Base-by-base conservation (phyloP, 2,113 vertebrate genomes). In the Parus major region DNA sequence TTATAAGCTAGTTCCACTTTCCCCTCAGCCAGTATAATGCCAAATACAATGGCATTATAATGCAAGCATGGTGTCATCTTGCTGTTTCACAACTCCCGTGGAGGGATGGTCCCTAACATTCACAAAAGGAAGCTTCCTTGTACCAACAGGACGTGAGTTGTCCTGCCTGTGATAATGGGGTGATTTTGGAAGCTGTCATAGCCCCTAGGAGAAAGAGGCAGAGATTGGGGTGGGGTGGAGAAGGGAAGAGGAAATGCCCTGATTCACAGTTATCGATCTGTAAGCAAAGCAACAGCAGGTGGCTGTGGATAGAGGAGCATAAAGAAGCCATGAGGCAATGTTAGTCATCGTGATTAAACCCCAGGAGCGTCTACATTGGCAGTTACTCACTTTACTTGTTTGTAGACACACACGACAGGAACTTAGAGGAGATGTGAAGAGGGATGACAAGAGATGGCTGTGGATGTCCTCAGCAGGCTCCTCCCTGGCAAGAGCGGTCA, bases 291-390 rank as follows among this genome's bases (percentile, higher is more conserved):
- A 84, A 23, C 47, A 92, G 77, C 92, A 96, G 94, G 92, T 94
- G 92, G 77, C 5, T 79, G 44, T 50, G 50, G 91, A 88, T 71
- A 93, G 61, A 61, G 4, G 31, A 95, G 44, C 46, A 61, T 27
- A 83, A 86, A 93, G 91, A 89, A 95, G 86, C 89, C 83, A 87
- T 82, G 78, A 96, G 73, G 77, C 81, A 76, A 75, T 0, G 33
- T 95, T 94, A 93, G 65, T 94, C 96, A 94, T 50, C 2, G 1
- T 83, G 94, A 94, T 95, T 95, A 89, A 97, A 57, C 57, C 66
- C 60, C 50, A 29, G 49, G 49, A 86, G 57, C 42, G 56, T 61
- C 86, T 92, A 57, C 65, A 60, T 23, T 82, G 63, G 65, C 89
- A 95, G 84, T 57, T 86, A 65, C 35, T 93, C 31, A 41, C 72